A percentile compares a stretch with the other conserved stretches of the same genome.
These are phyloP conservation scores for Zelleria hepariella DNA, from an alignment of 2,888 invertebrate genomes.

Conservation along the genomic window DNA sequence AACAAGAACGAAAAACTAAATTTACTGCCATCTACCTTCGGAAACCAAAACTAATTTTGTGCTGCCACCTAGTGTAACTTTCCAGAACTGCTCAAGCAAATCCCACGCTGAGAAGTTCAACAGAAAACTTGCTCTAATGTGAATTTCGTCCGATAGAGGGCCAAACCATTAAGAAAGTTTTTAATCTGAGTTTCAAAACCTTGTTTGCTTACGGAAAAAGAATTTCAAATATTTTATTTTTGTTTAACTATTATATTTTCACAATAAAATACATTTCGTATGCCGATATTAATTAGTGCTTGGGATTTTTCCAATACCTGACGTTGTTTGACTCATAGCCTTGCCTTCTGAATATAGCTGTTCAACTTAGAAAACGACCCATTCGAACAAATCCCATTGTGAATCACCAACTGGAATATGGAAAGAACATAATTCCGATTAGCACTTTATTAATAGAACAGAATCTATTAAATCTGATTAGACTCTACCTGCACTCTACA, in stretches of 20 bases:
- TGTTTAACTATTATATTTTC: neutral
- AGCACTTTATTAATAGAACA: too few relatives aligned
- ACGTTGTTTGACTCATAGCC: neutral
- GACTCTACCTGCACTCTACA: neutral
- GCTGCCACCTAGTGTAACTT: neutral
- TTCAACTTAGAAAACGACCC: neutral
- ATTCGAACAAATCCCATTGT: neutral
- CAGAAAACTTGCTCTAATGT: neutral
- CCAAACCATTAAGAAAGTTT: neutral
- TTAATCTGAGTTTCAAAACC: neutral
- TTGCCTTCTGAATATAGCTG: neutral
- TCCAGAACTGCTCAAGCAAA: neutral
- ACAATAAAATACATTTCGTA: too few relatives aligned
- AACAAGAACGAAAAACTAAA: neutral
- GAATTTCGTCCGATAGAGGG: neutral
- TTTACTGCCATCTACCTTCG: neutral
- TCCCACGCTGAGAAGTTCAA: neutral
- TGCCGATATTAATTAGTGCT: too few relatives aligned
- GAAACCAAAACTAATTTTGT: neutral
- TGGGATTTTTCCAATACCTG: neutral
- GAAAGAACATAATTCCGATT: neutral
- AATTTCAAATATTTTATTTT: neutral
- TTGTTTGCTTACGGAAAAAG: neutral
- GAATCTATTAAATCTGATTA: neutral
- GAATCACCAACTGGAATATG: neutral